Conservation (phyloP, 2,797 vertebrate genomes). For the Cirrhinus molitorella region DNA sequence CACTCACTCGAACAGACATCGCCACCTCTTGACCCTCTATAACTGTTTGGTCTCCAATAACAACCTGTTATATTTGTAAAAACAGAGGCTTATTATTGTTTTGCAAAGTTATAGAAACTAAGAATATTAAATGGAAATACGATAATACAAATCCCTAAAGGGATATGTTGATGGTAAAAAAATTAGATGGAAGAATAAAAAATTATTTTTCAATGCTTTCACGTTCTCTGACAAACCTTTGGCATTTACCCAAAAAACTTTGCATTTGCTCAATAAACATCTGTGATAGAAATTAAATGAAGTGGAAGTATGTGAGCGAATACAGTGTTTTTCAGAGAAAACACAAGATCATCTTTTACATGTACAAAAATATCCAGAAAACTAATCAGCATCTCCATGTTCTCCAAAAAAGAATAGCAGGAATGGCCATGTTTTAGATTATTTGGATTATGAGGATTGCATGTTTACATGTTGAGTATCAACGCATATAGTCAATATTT, state of each 20-base stretch:
- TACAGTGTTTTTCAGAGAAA: not conserved
- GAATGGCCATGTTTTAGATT: not conserved
- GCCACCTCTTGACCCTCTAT: conserved; percentile 93
- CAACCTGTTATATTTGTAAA: conserved; percentile 77
- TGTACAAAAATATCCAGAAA: not conserved
- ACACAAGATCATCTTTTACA: not conserved
- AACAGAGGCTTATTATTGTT: conserved; percentile 46
- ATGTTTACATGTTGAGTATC: not conserved
- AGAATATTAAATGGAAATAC: too few relatives aligned
- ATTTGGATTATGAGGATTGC: not conserved
- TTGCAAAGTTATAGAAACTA: not conserved
- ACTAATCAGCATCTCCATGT: not conserved
- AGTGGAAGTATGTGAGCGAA: not conserved
- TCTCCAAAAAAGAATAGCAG: not conserved
- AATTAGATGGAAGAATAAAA: too few relatives aligned
- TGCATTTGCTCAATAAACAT: not conserved
- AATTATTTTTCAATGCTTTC: too few relatives aligned
- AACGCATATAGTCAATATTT: too few relatives aligned
- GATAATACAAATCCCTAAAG: too few relatives aligned
- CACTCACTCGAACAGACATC: conserved; percentile 88
- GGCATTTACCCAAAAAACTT: not conserved
- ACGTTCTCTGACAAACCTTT: too few relatives aligned
- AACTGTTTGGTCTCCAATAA: conserved; percentile 87
- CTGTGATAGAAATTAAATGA: not conserved
- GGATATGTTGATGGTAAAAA: too few relatives aligned